phyloP scores from a whole-genome alignment of 1,140 invertebrate species.

The Tetranychus urticae region DNA sequence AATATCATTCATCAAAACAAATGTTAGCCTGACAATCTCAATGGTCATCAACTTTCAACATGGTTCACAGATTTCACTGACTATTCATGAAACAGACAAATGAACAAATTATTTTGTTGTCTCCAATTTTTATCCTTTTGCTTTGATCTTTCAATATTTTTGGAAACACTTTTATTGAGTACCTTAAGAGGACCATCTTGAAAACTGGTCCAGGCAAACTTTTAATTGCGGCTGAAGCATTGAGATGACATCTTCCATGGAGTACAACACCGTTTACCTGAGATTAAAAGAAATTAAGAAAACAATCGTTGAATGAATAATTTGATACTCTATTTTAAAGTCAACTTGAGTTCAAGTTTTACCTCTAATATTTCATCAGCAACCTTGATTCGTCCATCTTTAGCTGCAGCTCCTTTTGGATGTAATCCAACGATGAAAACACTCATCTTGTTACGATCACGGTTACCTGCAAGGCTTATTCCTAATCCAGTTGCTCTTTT shows the following conservation, averaged over 20 bases:
- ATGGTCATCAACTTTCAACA: not conserved
- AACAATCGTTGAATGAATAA: not conserved
- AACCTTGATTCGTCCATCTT: constrained; percentile 48
- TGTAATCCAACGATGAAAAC: constrained; percentile 87
- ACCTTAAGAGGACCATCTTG: constrained; percentile 69
- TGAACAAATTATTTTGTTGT: no score
- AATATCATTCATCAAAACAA: not conserved
- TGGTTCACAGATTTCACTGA: no score
- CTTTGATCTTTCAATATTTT: not conserved
- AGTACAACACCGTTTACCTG: constrained; percentile 63
- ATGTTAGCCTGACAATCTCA: not conserved
- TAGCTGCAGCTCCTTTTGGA: constrained; percentile 51
- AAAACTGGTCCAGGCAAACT: constrained; percentile 51
- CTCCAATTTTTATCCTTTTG: not conserved
- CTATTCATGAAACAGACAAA: no score
- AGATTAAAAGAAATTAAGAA: not conserved
- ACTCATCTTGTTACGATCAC: constrained; percentile 78
- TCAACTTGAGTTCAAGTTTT: constrained; percentile 1
- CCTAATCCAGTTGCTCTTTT: constrained; percentile 37
- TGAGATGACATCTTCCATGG: constrained; percentile 80
- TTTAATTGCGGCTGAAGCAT: constrained; percentile 86
- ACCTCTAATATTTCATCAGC: constrained; percentile 92
- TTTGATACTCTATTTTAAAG: not conserved
- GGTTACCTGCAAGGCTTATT: constrained; percentile 74
- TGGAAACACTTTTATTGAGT: constrained; percentile 15